A percentile compares a stretch with the other conserved stretches of the same genome.
Evolutionary conservation across 1,140 invertebrate species (phyloP).

Genomic region (Zaprionus gabonicus): DNA sequence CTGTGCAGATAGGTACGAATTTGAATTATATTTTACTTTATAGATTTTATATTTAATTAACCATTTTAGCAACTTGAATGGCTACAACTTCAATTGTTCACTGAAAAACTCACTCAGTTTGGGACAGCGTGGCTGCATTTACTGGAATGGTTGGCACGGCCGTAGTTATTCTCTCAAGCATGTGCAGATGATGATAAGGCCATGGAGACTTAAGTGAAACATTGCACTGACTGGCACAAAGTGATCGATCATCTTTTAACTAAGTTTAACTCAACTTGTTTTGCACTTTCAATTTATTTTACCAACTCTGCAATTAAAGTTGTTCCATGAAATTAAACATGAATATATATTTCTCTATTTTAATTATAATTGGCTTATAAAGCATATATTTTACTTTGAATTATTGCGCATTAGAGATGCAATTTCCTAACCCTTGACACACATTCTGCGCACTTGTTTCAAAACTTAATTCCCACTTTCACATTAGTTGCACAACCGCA

Average conservation of each 20-base stretch:
- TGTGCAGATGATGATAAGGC: background rate
- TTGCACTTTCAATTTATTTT: no score
- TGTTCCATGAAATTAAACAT: no score
- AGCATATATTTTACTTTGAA: background rate
- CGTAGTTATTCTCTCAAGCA: background rate
- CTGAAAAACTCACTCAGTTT: background rate
- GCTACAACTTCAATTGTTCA: background rate
- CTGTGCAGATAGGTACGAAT: background rate
- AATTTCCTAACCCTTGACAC: background rate
- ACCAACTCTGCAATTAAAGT: no score
- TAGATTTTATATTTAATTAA: background rate
- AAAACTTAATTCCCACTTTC: constrained; percentile 25
- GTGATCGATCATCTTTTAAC: background rate
- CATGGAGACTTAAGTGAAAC: background rate
- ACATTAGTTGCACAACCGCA: constrained; percentile 13
- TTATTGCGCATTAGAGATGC: background rate
- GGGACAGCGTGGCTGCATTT: background rate
- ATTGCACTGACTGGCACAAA: background rate
- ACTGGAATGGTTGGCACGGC: background rate
- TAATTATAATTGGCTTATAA: background rate
- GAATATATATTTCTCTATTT: no score
- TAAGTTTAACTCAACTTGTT: background rate
- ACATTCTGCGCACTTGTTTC: constrained; percentile 6
- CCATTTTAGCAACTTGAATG: background rate
- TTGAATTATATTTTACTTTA: background rate